Base-by-base conservation (phyloP, 2,888 invertebrate genomes). In the Cheiracanthium punctorium region DNA sequence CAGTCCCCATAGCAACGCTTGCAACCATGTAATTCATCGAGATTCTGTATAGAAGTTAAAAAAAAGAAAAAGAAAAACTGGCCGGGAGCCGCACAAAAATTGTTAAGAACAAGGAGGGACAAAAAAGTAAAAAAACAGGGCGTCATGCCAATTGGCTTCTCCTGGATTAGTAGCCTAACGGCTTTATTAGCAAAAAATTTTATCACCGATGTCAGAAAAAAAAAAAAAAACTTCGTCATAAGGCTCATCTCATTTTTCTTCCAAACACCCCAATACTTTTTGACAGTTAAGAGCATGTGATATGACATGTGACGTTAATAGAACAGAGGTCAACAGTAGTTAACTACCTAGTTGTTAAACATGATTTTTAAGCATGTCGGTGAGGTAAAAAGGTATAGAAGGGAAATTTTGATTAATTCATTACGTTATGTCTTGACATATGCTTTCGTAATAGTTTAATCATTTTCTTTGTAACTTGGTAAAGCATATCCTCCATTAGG, bases 61-160 rank as follows among this genome's bases (percentile, higher is more conserved):
- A 41, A 28, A 70, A 10, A n/a, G 8, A 65, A 8, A 65, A 24
- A 29, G 28, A 29, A 65, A 65, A 17, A 29, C 41, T 32, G 1
- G 24, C 58, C 12, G 2, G 24, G 24, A 48, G 17, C 17, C 17
- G 48, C 12, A 12, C 48, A 17, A 48, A 48, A 48, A 48, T 48
- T 48, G 48, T 7, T 80, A 72, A 72, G 72, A 80, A 80, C 80
- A 65, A 65, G 41, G 41, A n/a, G n/a, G n/a, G n/a, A n/a, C n/a
- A n/a, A n/a, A n/a, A 29, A 64, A 30, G 24, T 20, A 30, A 48
- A 79, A 33, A 33, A 65, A 64, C 64, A 67, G 65, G 80, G 80
- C 80, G 10, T 20, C 10, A 48, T 81, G 80, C 80, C 80, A 81
- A 81, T 81, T 81, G 80, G 80, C 80, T 74, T 43, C 65, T 64